These are phyloP conservation scores for Sphaerophoria rueppellii DNA, from an alignment of 2,888 invertebrate genomes.

Conservation along the genomic window DNA sequence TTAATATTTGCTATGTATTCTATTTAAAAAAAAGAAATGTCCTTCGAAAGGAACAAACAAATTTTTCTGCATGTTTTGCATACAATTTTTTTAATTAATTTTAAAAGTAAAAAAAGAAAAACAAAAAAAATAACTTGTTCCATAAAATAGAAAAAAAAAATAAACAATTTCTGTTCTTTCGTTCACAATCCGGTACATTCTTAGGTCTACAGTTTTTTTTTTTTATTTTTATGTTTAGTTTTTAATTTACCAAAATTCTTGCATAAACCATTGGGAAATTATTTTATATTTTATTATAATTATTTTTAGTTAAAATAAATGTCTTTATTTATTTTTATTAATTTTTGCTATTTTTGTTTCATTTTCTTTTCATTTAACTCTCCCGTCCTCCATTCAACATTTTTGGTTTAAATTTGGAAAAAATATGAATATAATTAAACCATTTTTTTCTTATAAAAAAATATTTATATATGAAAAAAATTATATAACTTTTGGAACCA, in stretches of 20 bases:
- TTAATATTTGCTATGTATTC: neutral
- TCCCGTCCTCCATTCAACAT: constrained; percentile 6
- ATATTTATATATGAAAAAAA: constrained; percentile 62
- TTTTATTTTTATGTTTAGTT: constrained; percentile 1
- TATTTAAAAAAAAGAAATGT: constrained; percentile 9
- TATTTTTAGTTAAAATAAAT: constrained; percentile 34
- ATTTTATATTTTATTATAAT: constrained; percentile 27
- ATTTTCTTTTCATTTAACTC: constrained; percentile 50
- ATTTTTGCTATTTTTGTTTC: constrained; percentile 44
- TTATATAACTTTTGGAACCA: constrained; percentile 58
- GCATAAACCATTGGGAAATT: constrained; percentile 81
- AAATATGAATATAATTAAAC: constrained; percentile 27
- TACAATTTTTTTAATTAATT: constrained; percentile 30
- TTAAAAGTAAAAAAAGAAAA: constrained; percentile 9
- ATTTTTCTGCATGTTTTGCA: constrained; percentile 57
- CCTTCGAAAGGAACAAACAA: constrained; percentile 11
- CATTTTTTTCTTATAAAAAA: constrained; percentile 49
- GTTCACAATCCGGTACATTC: constrained; percentile 54
- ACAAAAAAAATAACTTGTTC: constrained; percentile 49
- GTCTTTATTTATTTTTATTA: constrained; percentile 55
- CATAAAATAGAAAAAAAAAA: constrained; percentile 15
- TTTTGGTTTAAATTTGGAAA: constrained; percentile 40
- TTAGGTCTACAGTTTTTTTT: neutral
- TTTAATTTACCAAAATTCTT: constrained; percentile 76
- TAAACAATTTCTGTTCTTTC: constrained; percentile 70